Evolutionary conservation across 2,888 invertebrate genomes (phyloP).

Genomic region (Clepsis dumicolana): DNA sequence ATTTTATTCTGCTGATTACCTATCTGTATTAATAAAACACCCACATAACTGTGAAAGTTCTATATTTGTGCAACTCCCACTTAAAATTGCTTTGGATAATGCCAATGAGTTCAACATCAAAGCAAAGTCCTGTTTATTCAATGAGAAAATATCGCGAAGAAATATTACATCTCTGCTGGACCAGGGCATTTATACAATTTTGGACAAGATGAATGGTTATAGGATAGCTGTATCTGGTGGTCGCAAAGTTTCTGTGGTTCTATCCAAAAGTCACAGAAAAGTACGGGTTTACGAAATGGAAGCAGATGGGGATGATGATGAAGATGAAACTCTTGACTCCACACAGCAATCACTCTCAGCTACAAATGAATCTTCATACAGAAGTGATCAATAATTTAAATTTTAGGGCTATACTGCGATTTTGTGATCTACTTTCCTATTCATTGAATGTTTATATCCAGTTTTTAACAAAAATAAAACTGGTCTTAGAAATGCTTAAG

Average conservation of each 20-base stretch:
- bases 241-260: conserved; percentile 93
- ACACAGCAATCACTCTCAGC: conserved; percentile 67
- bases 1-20: conserved; percentile 90
- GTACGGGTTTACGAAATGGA: conserved; percentile 97
- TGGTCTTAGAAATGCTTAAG: neutral
- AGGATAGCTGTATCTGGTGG: conserved; percentile 94
- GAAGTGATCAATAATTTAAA: conserved; percentile 56
- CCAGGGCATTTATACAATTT: conserved; percentile 82
- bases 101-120: conserved; percentile 70
- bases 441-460: neutral
- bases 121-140: conserved; percentile 72
- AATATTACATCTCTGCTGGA: conserved; percentile 85
- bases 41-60: conserved; percentile 72
- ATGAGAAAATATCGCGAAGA: conserved; percentile 76
- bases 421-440: neutral
- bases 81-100: conserved; percentile 80
- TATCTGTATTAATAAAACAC: conserved; percentile 90
- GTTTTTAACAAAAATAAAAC: neutral
- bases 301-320: conserved; percentile 96
- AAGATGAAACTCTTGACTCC: conserved; percentile 86
- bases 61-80: conserved; percentile 80
- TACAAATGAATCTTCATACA: conserved; percentile 54
- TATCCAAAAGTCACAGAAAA: conserved; percentile 92
- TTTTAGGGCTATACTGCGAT: neutral
- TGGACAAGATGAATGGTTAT: conserved; percentile 89